Conservation (phyloP, 53 echinoderm and acorn worm genomes). For the Arbacia lixula region DNA sequence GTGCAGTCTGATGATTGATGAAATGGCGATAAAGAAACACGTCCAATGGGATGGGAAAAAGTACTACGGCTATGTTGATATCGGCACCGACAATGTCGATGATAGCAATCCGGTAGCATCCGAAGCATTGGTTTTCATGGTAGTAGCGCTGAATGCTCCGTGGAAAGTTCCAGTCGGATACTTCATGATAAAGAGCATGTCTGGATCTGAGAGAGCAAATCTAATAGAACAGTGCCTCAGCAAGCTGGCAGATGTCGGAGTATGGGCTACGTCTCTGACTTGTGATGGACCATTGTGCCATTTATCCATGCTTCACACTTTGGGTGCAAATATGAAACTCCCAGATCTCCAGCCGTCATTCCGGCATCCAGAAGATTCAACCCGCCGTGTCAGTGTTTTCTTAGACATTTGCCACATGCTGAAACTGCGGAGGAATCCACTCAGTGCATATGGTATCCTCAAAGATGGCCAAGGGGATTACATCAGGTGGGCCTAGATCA, state of each 20-base stretch:
- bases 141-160: conserved; percentile 39
- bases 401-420: conserved; percentile 76
- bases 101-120: conserved; percentile 18
- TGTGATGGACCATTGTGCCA: conserved; percentile 60
- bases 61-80: conserved; percentile 55
- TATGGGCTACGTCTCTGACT: conserved; percentile 29
- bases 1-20: conserved; percentile 70
- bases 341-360: conserved; percentile 51
- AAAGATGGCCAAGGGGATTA: conserved; percentile 14
- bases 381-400: conserved; percentile 52
- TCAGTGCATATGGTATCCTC: conserved; percentile 28
- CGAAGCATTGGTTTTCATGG: conserved; percentile 66
- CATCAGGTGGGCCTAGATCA: conserved; percentile 57
- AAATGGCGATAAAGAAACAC: conserved; percentile 71
- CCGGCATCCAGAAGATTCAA: conserved; percentile 48
- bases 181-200: conserved; percentile 56
- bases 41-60: conserved; percentile 52
- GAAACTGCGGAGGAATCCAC: conserved; percentile 50
- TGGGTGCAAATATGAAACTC: conserved; percentile 43
- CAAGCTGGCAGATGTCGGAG: conserved; percentile 20
- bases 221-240: conserved; percentile 58
- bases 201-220: conserved; percentile 60
- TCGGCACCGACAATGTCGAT: conserved; percentile 52
- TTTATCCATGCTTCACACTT: conserved; percentile 43
- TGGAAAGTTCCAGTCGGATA: conserved; percentile 62